Conservation (phyloP, 1,140 invertebrate genomes). For the Dreissena rostriformis region DNA sequence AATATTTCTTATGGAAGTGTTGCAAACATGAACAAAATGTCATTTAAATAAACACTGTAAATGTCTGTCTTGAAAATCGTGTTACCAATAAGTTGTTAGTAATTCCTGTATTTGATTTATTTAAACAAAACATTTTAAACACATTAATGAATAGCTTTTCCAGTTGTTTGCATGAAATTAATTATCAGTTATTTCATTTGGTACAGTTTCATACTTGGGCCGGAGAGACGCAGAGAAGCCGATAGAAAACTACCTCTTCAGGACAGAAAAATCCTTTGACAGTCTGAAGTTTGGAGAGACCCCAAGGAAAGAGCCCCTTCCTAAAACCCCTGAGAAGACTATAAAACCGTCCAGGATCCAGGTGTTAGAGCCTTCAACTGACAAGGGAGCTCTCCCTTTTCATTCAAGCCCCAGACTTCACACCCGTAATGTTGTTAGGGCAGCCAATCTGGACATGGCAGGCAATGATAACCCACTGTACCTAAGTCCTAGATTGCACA, state of each 20-base stretch:
- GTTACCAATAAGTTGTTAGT: neutral
- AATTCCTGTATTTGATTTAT: neutral
- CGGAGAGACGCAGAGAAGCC: neutral
- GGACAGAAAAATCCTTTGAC: conserved; percentile 7
- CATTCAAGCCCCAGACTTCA: neutral
- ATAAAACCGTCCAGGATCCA: neutral
- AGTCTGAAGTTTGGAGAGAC: conserved; percentile 6
- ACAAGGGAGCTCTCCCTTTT: neutral
- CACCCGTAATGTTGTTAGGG: neutral
- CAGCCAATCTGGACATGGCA: neutral
- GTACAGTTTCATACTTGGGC: neutral
- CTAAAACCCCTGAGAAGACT: neutral
- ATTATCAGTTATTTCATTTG: neutral
- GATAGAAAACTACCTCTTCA: conserved; percentile 19
- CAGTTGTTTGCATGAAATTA: neutral
- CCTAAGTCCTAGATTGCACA: neutral
- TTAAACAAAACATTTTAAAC: neutral
- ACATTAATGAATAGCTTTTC: neutral
- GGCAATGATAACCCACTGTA: neutral
- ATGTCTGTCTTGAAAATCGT: too few relatives aligned
- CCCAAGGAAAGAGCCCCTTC: neutral
- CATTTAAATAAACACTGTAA: too few relatives aligned
- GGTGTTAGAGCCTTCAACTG: neutral
- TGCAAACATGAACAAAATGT: too few relatives aligned
- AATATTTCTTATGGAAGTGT: too few relatives aligned